Conservation (phyloP, 1,140 invertebrate species). For the Conus betulinus region DNA sequence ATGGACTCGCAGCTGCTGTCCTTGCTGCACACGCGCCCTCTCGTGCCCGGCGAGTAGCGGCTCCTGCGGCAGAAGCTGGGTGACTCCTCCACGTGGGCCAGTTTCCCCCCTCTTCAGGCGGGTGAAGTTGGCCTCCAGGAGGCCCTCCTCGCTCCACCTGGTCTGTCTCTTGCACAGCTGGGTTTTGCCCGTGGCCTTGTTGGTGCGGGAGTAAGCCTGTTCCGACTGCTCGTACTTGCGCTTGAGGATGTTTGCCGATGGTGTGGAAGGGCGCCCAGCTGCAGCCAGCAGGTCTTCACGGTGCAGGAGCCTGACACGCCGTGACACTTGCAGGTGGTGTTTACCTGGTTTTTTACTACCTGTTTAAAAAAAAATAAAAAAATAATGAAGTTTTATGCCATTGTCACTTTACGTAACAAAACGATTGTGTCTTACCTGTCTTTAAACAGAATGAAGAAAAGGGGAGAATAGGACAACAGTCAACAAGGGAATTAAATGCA, state of each 20-base stretch:
- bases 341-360: constrained; percentile 67
- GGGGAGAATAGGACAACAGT: too few relatives aligned
- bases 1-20: constrained; percentile 76
- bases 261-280: constrained; percentile 88
- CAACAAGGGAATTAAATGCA: too few relatives aligned
- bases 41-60: constrained; percentile 66
- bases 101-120: constrained; percentile 89
- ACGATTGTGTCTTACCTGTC: too few relatives aligned
- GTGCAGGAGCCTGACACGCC: constrained; percentile 97
- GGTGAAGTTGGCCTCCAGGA: not conserved
- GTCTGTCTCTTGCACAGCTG: constrained; percentile 38
- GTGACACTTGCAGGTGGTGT: constrained; percentile 90
- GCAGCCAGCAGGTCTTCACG: constrained; percentile 95
- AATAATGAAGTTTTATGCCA: too few relatives aligned
- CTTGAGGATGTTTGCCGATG: constrained; percentile 88
- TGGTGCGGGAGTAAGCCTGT: constrained; percentile 78
- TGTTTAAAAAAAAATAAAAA: constrained; percentile 34
- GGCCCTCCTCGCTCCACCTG: not conserved
- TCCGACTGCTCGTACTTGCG: constrained; percentile 89
- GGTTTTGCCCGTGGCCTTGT: constrained; percentile 62
- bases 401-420: too few relatives aligned
- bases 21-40: constrained; percentile 74
- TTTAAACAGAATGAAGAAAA: too few relatives aligned
- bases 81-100: constrained; percentile 91
- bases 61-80: constrained; percentile 89